phyloP scores from a whole-genome alignment of 1,140 invertebrate genomes.

The Lanistes nyassanus region DNA sequence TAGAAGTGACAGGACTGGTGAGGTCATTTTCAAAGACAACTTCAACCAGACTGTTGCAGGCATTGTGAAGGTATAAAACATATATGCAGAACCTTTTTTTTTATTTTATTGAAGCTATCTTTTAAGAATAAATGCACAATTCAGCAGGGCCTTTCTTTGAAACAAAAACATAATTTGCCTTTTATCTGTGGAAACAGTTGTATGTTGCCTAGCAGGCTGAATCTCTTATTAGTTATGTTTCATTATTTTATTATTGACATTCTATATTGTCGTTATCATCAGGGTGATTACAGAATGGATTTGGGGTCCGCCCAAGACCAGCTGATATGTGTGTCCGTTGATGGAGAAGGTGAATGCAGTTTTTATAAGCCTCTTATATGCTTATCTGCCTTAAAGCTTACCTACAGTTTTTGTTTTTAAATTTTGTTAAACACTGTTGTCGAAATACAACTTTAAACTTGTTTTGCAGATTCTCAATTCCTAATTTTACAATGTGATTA shows the following conservation, averaged over 20 bases:
- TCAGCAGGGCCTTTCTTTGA: no score
- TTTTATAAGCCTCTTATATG: neutral
- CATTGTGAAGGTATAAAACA: constrained; percentile 73
- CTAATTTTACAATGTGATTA: neutral
- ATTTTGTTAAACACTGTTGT: neutral
- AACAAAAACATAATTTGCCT: no score
- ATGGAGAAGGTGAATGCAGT: constrained; percentile 81
- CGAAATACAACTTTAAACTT: neutral
- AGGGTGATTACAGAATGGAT: constrained; percentile 83
- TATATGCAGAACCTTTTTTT: no score
- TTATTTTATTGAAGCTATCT: no score
- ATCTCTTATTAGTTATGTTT: no score
- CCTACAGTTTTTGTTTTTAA: neutral
- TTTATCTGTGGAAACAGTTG: no score
- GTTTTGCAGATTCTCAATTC: neutral
- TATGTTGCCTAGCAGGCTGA: no score
- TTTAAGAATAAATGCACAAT: no score
- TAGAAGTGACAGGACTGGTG: constrained; percentile 80
- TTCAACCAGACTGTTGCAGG: constrained; percentile 80
- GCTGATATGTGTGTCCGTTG: constrained; percentile 83
- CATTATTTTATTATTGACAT: no score
- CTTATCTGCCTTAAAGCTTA: neutral
- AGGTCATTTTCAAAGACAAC: constrained; percentile 87
- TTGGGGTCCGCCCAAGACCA: constrained; percentile 75
- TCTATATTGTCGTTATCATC: constrained; percentile 18